Evolutionary conservation across 2,113 vertebrate species (phyloP).

Genomic region (Passerina amoena): DNA sequence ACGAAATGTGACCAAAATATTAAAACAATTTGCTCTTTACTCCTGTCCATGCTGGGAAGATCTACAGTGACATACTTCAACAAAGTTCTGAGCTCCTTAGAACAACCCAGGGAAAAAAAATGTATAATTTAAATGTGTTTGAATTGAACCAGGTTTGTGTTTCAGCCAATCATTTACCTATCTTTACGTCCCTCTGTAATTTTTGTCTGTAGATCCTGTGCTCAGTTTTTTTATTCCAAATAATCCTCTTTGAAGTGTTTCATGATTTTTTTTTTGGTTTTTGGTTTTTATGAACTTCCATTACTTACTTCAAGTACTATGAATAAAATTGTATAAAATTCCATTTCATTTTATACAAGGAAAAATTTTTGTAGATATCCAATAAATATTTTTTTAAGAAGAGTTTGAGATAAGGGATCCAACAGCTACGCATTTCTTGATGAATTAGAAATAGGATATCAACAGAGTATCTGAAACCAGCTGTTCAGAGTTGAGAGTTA

Average conservation of each 20-base stretch:
- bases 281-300: background rate
- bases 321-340: background rate
- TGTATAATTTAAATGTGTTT: background rate
- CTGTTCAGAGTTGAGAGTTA: background rate
- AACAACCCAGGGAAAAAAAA: background rate
- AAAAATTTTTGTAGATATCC: background rate
- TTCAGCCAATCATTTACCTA: background rate
- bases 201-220: background rate
- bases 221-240: background rate
- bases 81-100: background rate
- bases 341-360: background rate
- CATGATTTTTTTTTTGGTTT: accelerated
- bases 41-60: accelerated
- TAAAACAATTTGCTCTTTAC: background rate
- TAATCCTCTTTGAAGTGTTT: background rate
- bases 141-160: background rate
- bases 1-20: background rate
- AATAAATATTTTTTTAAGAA: background rate
- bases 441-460: background rate
- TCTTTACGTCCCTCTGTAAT: background rate
- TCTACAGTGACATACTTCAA: background rate
- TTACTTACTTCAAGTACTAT: background rate
- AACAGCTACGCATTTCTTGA: background rate
- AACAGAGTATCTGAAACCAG: background rate
- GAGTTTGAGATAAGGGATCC: background rate